Evolutionary conservation across 92 coral and sea anemone species (phyloP), one percentile per base, ranked within the genome.

Genomic region (Epizoanthus fatuus): DNA sequence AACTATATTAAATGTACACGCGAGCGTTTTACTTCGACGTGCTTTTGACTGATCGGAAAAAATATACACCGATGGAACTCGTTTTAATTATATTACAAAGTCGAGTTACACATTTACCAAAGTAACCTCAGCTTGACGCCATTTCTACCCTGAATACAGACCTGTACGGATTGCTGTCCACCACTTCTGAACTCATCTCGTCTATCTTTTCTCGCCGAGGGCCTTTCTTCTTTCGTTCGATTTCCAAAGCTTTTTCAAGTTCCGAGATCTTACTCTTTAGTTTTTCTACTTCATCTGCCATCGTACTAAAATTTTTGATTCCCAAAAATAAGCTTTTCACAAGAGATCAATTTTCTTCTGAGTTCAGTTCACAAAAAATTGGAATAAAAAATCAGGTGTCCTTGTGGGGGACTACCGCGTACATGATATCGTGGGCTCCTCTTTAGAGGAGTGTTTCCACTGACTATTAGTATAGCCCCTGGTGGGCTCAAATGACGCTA

Each of bases 161-260:
- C 99, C 99, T 96, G 91, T 96, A 96, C 3, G 99, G 99, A 91
- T 96, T 96, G 57, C 95, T 91, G 72, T 96, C 99, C 7, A 96
- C 98, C 3, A 96, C 99, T 73, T 96, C 99, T 11, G 97, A 87
- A 20, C 95, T 94, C 99, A 96, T 96, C 55, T 84, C 67, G 0
- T 82, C 85, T 58, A 96, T 92, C 80, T 91, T 96, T 52, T 89
- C 94, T 20, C 99, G 83, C 56, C 80, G 57, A 39, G 98, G 95
- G 7, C 98, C 98, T 63, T 77, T 63, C 58, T 87, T 88, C 82
- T 87, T 92, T 54, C 90, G 90, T 68, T 95, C 98, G 45, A n/a
- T 72, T 51, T 95, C 99, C 60, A 96, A 81, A 55, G 96, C 83
- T 52, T 80, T 88, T 82, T 96, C 98, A n/a, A 96, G 89, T 63